Base-by-base conservation (phyloP, 2,797 vertebrate genomes). In the Sebastes umbrosus region DNA sequence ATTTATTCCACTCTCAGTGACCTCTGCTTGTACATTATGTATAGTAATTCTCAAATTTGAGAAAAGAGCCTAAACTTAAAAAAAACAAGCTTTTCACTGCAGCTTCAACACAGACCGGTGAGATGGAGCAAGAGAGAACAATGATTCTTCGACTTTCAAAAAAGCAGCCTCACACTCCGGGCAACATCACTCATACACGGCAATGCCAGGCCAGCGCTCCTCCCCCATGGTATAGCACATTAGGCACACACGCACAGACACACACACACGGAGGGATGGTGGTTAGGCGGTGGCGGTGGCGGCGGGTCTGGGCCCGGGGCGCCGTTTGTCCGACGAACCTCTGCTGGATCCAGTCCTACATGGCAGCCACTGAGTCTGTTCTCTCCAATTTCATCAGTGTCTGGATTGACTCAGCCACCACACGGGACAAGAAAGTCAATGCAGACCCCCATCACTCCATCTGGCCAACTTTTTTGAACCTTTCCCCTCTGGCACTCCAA, bases 291-390 rank as follows among this genome's bases (percentile, higher is more conserved):
- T 16, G 31, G 31, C 4, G 6, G 29, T 6, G 27, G 29, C 29
- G 29, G 29, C 5, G 27, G 50, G 14, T 67, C 73, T 75, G 20
- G 20, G 24, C 86, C 71, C 10, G 8, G 3, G 34, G 86, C 5
- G 0, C 20, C 74, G 16, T 69, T 85, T 52, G 86, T 83, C 83
- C 71, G 20, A 71, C n/a, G 12, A 60, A 39, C 46, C 39, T 79
- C 71, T 36, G 8, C 43, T 66, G 65, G 60, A 71, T 76, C 52
- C 43, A 36, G 58, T 76, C 68, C 63, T 36, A 6, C 55, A 34
- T 29, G 32, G 27, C 64, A 69, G 66, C n/a, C 31, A 8, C 22
- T 65, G 36, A 65, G 34, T 69, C 22, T 39, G 31, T 31, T 74
- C 57, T 64, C 46, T 70, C 24, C 43, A 54, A 29, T 75, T 25